phyloP scores from a whole-genome alignment of 1,140 invertebrate species.

The Drusus annulatus region DNA sequence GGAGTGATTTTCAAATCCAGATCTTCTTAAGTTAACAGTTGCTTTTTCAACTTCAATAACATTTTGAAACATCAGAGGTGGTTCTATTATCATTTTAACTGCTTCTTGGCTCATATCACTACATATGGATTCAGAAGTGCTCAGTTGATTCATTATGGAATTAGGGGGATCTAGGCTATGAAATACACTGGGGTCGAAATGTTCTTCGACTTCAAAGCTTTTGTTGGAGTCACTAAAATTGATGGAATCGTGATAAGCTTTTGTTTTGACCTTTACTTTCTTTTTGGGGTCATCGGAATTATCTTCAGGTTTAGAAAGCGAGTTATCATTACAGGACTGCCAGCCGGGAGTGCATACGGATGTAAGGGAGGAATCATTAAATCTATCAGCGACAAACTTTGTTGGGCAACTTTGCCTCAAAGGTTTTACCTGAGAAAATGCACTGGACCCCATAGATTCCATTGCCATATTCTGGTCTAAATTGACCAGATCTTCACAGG shows the following conservation, averaged over 20 bases:
- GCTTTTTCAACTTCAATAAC: conserved; percentile 67
- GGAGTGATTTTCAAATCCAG: conserved; percentile 64
- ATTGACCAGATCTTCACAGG: conserved; percentile 77
- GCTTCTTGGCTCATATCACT: conserved; percentile 61
- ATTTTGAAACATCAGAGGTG: conserved; percentile 73
- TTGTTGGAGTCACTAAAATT: conserved; percentile 37
- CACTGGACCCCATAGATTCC: conserved; percentile 62
- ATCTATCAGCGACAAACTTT: conserved; percentile 73
- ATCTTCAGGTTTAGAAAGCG: conserved; percentile 35
- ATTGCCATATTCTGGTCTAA: conserved; percentile 73
- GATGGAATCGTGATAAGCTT: neutral
- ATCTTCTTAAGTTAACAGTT: conserved; percentile 64
- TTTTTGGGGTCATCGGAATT: neutral
- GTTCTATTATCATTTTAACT: conserved; percentile 69
- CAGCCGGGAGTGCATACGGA: conserved; percentile 72
- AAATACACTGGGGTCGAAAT: conserved; percentile 58
- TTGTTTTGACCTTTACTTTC: neutral
- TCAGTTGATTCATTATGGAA: conserved; percentile 44
- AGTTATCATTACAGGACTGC: conserved; percentile 65
- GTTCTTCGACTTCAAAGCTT: neutral
- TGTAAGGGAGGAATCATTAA: conserved; percentile 70
- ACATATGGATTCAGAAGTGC: conserved; percentile 60
- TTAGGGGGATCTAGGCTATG: conserved; percentile 64
- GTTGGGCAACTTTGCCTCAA: conserved; percentile 68
- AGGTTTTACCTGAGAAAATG: conserved; percentile 38